These are phyloP conservation scores for Belonocnema kinseyi DNA, from an alignment of 1,140 invertebrate species.

Conservation along the genomic window DNA sequence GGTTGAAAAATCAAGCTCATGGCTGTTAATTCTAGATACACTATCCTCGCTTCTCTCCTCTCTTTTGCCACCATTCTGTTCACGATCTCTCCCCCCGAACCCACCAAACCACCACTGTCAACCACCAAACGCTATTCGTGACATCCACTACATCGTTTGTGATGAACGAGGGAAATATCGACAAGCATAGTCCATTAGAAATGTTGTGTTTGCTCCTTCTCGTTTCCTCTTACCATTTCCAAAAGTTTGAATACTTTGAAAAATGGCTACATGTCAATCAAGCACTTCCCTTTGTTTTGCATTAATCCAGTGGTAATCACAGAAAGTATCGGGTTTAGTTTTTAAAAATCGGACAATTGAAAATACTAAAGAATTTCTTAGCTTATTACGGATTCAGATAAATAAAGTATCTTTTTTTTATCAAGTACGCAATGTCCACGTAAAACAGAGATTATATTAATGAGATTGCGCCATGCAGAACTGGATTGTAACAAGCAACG, in stretches of 20 bases:
- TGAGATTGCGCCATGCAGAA: conserved; percentile 40
- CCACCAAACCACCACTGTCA: conserved; percentile 23
- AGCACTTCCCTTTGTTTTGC: neutral
- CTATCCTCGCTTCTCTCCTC: neutral
- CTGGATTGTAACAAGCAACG: conserved; percentile 41
- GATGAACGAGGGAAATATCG: conserved; percentile 29
- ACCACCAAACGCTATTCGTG: conserved; percentile 24
- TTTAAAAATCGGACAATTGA: too few relatives aligned
- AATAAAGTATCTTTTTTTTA: neutral
- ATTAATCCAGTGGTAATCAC: neutral
- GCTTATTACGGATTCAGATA: neutral
- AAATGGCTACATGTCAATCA: conserved; percentile 8
- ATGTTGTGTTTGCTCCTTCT: neutral
- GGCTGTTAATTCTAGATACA: conserved; percentile 27
- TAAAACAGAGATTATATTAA: conserved; percentile 40
- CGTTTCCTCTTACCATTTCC: neutral
- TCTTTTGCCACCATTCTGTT: neutral
- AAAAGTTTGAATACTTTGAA: conserved; percentile 4
- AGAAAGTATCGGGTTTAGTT: too few relatives aligned
- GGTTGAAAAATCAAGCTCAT: conserved; percentile 54
- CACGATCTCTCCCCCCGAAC: conserved; percentile 3
- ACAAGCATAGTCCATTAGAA: conserved; percentile 30
- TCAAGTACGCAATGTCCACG: conserved; percentile 14
- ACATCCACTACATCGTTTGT: conserved; percentile 29
- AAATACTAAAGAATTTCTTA: too few relatives aligned